Base-by-base conservation (phyloP, 1,140 invertebrate species). In the Harlomillsia oculata region DNA sequence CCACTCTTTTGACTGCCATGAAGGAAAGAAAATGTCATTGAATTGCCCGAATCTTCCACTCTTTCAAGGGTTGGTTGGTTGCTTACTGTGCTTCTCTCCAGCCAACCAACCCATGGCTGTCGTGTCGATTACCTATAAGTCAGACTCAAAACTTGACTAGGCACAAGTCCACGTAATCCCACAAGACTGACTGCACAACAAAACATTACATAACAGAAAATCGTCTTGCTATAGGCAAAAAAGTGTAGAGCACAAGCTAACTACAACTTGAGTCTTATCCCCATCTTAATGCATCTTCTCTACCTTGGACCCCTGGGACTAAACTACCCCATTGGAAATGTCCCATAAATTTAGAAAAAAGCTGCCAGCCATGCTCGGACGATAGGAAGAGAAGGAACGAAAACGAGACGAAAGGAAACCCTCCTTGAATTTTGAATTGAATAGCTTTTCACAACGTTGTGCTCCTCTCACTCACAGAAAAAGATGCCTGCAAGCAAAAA, bases 281-380 rank as follows among this genome's bases (percentile, higher is more conserved):
- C 28, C 45, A 32, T 25, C 36, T 28, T 48, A 48, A 48, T 48
- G 20, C 45, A 32, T 23, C 30, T 48, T 48, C 37, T 46, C 46
- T 57, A 23, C 53, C 40, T 20, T 34, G 54, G 60, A 62, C 60
- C 60, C 60, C 60, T 59, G 61, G 57, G 61, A 59, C 53, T 45
- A 43, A 63, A 63, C 53, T 63, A 59, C 56, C 61, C 56, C 61
- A 63, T 63, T 56, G 44, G 39, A 52, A 59, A 39, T 53, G 56
- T 63, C 61, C 59, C 61, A 63, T 59, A 63, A 63, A 59, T 63
- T 59, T 56, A 37, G 44, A 46, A 55, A 45, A 51, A 60, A 60
- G 53, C 50, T 58, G 56, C 51, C n/a, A n/a, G n/a, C n/a, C n/a
- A n/a, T n/a, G n/a, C n/a, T n/a, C n/a, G n/a, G n/a, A n/a, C n/a